Conservation (phyloP, 2,797 vertebrate species). For the Myripristis murdjan region DNA sequence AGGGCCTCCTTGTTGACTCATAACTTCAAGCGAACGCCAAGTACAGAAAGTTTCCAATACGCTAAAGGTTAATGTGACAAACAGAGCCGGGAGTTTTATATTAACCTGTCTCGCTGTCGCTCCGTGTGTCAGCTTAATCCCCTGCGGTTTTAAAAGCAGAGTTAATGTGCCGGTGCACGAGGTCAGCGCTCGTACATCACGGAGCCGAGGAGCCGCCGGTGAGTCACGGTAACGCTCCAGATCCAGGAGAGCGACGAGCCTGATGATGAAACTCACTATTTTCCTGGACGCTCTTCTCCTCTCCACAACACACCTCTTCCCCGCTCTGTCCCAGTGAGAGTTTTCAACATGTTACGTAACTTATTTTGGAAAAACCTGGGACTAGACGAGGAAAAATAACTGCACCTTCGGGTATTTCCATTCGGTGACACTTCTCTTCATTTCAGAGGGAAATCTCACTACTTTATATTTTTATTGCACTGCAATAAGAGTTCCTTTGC, state of each 20-base stretch:
- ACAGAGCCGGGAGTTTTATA: conserved; percentile 8
- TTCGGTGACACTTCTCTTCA: too few species aligned
- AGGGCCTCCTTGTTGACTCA: not conserved
- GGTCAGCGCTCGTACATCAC: conserved; percentile 17
- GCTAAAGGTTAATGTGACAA: not conserved
- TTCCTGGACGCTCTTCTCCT: too few species aligned
- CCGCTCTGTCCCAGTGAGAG: not conserved
- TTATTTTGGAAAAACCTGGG: too few species aligned
- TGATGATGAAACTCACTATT: conserved; percentile 3
- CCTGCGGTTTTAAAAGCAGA: conserved; percentile 23
- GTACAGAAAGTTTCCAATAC: conserved; percentile 19
- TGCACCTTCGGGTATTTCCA: too few species aligned
- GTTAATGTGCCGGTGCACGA: conserved; percentile 21
- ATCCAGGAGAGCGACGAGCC: not conserved
- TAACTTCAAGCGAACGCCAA: conserved; percentile 3
- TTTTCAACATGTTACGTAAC: too few species aligned
- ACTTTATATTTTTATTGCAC: too few species aligned
- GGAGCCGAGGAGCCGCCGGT: conserved; percentile 14
- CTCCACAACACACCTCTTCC: too few species aligned
- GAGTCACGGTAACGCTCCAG: conserved; percentile 8
- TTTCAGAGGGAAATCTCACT: too few species aligned
- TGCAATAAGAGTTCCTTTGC: too few species aligned
- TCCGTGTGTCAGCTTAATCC: conserved; percentile 20
- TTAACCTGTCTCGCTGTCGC: conserved; percentile 12
- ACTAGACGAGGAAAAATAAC: too few species aligned